Base-by-base conservation (phyloP, 2,888 invertebrate genomes). In the Volucella inflata region DNA sequence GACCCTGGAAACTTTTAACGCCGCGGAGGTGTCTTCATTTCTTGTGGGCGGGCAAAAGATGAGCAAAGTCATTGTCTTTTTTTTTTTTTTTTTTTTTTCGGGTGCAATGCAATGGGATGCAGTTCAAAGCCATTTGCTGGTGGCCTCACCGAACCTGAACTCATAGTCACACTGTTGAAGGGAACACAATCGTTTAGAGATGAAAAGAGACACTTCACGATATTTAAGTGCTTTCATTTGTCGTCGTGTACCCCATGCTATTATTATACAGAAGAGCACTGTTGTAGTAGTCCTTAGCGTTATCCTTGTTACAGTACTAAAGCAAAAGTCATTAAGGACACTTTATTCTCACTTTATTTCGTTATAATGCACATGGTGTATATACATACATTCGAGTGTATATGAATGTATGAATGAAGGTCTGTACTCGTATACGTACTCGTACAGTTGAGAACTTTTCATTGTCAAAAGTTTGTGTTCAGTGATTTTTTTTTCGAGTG, bases 141-240 rank as follows among this genome's bases (percentile, higher is more conserved):
- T 70, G 36, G 21, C 21, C 21, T 21, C 21, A 1, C 2, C 21
- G 21, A 21, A 21, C 21, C 2, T 4, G 21, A 21, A 21, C 21
- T 21, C 21, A 4, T 21, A 21, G 21, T 21, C 21, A 44, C 46
- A 46, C 68, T 71, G 62, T 72, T 85, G 62, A 85, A 81, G 68
- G 60, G 76, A 68, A 81, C 76, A 85, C 76, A 85, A 85, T 85
- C 85, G 81, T 85, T 85, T 85, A 85, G 68, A 77, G 76, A 85
- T 81, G 76, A 81, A 81, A 85, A 85, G 85, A 85, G 85, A 85
- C 81, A 85, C 85, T 85, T 85, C 70, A 81, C 70, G 71, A 81
- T 85, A 81, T 81, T 72, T 77, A 81, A 85, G 85, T 85, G 85
- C 85, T 85, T 85, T 85, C 81, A 76, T 85, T 85, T 81, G 81